Percentiles rank a stretch among this genome's conserved stretches.
Conservation (phyloP, 2,797 vertebrate genomes). For the Garrulus glandarius region DNA sequence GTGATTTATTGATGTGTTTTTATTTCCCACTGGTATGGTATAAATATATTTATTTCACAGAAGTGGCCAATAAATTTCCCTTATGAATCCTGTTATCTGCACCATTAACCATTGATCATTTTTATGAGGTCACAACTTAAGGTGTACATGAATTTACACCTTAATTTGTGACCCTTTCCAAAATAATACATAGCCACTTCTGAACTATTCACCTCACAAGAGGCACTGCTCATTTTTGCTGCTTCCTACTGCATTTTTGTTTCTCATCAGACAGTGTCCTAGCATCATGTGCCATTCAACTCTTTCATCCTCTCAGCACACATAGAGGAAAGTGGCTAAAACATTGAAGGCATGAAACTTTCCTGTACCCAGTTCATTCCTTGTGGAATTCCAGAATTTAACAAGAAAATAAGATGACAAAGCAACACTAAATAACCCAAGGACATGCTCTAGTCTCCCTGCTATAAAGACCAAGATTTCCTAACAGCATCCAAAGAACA, state of each 20-base stretch:
- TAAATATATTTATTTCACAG: conserved; percentile 83
- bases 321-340: neutral
- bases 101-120: conserved; percentile 80
- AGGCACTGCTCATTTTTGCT: conserved; percentile 30
- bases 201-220: conserved; percentile 81
- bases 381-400: neutral
- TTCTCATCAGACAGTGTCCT: neutral
- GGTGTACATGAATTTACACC: conserved; percentile 71
- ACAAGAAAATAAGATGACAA: neutral
- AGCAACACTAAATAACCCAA: neutral
- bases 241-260: neutral
- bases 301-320: neutral
- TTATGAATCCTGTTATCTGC: conserved; percentile 84
- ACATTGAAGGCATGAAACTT: neutral
- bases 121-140: conserved; percentile 77
- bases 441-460: neutral
- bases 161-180: conserved; percentile 71
- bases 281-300: neutral
- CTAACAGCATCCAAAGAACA: neutral
- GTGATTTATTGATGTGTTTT: conserved; percentile 82
- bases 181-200: conserved; percentile 71
- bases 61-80: conserved; percentile 84
- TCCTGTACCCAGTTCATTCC: neutral
- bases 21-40: conserved; percentile 81
- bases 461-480: neutral